These are phyloP conservation scores for Galagoides demidoff DNA, from an alignment of 2,797 vertebrate genomes.

Conservation along the genomic window DNA sequence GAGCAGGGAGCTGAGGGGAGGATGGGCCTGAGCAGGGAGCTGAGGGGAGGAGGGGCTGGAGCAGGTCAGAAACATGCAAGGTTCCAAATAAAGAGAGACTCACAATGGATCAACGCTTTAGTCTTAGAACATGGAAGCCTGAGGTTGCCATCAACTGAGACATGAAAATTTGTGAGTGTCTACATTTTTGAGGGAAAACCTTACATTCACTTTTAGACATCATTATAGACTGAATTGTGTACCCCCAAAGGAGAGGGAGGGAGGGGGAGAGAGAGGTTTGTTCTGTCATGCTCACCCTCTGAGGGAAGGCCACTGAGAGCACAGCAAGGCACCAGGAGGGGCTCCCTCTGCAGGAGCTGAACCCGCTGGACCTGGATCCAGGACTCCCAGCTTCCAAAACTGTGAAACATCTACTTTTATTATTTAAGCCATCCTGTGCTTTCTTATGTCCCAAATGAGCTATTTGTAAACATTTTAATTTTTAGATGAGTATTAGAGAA, in stretches of 20 bases:
- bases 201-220: not conserved
- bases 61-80: not conserved
- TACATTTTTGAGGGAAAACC: not conserved
- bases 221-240: not conserved
- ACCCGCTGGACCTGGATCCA: not conserved
- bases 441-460: not conserved
- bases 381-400: not conserved
- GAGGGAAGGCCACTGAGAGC: not conserved
- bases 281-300: no score
- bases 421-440: not conserved
- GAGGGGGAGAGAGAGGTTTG: not conserved
- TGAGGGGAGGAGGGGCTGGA: accelerated
- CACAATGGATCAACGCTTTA: not conserved
- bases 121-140: not conserved
- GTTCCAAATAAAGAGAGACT: not conserved
- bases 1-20: not conserved
- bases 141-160: not conserved
- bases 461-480: not conserved
- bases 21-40: not conserved
- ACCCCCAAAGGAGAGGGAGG: not conserved
- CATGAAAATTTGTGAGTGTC: not conserved
- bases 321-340: not conserved
- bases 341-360: not conserved
- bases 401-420: not conserved
- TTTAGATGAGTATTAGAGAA: not conserved